Percentiles rank a stretch among this genome's conserved stretches.
Conservation (phyloP, 2,888 invertebrate genomes). For the Hydroisotoma schaefferi region DNA sequence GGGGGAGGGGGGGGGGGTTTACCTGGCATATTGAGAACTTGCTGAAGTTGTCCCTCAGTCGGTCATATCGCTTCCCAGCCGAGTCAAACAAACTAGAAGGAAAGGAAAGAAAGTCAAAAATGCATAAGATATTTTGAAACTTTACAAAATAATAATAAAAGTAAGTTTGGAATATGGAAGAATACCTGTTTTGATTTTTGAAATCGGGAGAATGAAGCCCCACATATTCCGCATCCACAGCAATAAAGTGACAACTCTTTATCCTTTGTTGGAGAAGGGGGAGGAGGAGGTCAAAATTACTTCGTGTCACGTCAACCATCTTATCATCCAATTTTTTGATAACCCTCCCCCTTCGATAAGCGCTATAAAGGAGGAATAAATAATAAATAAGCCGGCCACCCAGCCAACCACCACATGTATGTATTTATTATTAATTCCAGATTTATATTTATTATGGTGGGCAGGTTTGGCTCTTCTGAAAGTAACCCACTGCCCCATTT, state of each 20-base stretch:
- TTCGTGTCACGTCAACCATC: constrained; percentile 60
- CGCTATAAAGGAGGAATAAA: too few species aligned
- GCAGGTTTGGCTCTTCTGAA: too few species aligned
- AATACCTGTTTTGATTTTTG: constrained; percentile 25
- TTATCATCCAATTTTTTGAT: too few species aligned
- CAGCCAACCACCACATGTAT: too few species aligned
- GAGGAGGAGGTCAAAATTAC: constrained; percentile 61
- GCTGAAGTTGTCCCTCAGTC: constrained; percentile 51
- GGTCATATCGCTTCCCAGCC: constrained; percentile 57
- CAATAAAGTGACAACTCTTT: constrained; percentile 61
- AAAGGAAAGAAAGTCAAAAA: constrained; percentile 23
- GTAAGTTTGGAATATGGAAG: too few species aligned
- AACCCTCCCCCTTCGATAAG: too few species aligned
- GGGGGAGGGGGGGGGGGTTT: neutral
- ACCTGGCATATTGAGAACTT: constrained; percentile 39
- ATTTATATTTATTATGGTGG: too few species aligned
- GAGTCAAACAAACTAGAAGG: constrained; percentile 62
- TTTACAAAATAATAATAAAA: constrained; percentile 1
- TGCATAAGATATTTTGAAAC: neutral
- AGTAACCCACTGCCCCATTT: too few species aligned
- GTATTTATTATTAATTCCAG: too few species aligned
- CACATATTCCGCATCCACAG: constrained; percentile 73
- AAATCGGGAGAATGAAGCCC: constrained; percentile 54
- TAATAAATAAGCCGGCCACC: too few species aligned
- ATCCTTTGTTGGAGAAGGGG: constrained; percentile 59